Evolutionary conservation across 1,140 invertebrate species (phyloP).

Genomic region (Euwallacea similis): DNA sequence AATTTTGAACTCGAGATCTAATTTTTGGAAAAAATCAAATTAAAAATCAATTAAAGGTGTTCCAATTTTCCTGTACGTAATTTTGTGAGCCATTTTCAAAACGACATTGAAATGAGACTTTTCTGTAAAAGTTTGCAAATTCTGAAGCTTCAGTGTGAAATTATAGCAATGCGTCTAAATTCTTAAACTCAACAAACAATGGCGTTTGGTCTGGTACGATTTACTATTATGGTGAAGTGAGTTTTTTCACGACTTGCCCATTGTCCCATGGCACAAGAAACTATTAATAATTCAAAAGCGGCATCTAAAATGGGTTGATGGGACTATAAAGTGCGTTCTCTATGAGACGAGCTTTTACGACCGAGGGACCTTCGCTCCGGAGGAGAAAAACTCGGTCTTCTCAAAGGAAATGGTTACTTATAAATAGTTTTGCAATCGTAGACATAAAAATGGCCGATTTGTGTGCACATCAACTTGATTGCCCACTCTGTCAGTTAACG

Average conservation of each 20-base stretch:
- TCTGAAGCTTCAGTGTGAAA: no score
- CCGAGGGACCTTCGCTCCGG: conserved; percentile 2
- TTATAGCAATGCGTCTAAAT: no score
- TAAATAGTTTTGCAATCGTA: conserved; percentile 30
- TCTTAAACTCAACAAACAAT: no score
- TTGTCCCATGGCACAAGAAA: background rate
- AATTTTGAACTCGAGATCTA: no score
- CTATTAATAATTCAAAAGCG: conserved; percentile 4
- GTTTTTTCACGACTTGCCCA: background rate
- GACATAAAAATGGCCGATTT: conserved; percentile 24
- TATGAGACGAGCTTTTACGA: conserved; percentile 11
- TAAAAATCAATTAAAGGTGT: no score
- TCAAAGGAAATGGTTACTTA: conserved; percentile 13
- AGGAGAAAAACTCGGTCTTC: conserved; percentile 19
- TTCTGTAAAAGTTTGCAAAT: no score
- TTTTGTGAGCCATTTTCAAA: no score
- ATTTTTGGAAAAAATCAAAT: no score
- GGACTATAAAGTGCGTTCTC: conserved; percentile 8
- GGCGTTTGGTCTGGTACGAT: no score
- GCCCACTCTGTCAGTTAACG: conserved; percentile 29
- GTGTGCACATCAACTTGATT: conserved; percentile 25
- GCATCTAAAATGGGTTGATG: conserved; percentile 4
- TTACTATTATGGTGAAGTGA: no score
- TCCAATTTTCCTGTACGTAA: no score
- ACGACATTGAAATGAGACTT: no score